Base-by-base conservation (phyloP, 1,140 invertebrate genomes). In the Drosophila bocki region DNA sequence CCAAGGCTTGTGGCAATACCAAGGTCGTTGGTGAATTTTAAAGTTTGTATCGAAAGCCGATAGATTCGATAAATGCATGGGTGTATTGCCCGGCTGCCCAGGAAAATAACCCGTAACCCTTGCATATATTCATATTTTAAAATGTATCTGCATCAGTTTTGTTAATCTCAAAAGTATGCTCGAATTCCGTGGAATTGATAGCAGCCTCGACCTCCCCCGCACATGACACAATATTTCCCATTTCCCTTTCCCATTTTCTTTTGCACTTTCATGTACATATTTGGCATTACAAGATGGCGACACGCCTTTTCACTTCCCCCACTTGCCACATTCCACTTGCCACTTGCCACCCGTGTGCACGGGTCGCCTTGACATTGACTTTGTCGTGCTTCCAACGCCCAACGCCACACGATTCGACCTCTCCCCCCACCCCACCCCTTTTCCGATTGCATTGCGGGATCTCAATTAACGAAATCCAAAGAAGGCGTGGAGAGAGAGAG, bases 281-380 rank as follows among this genome's bases (percentile, higher is more conserved):
- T 42, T 50, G 32, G 12, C 26, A 57, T 56, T 53, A 35, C 37
- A 60, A 72, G 58, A 51, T 45, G 56, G 56, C 68, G 47, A 45
- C 69, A 60, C 56, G 45, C 72, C 42, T 26, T 32, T 13, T 7
- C 29, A 22, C 29, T 22, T 65, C 12, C 29, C 26, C 9, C 47
- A 17, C 41, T 44, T 11, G 3, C n/a, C 41, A 35, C 53, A 17
- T 50, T 26, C 13, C 26, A 22, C 59, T 22, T 50, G 51, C 47
- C 48, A 33, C 29, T 32, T 50, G 44, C 51, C 53, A 56, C 48
- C 48, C 48, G 60, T 57, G 50, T 67, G 65, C 45, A 67, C 15
- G 60, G n/a, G 26, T 75, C 39, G 67, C 57, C 77, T 80, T 80
- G 78, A 74, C 78, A 80, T 80, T 80, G 78, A 75, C 77, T 62